Conservation (phyloP, 2,797 vertebrate genomes). For the Diceros bicornis region DNA sequence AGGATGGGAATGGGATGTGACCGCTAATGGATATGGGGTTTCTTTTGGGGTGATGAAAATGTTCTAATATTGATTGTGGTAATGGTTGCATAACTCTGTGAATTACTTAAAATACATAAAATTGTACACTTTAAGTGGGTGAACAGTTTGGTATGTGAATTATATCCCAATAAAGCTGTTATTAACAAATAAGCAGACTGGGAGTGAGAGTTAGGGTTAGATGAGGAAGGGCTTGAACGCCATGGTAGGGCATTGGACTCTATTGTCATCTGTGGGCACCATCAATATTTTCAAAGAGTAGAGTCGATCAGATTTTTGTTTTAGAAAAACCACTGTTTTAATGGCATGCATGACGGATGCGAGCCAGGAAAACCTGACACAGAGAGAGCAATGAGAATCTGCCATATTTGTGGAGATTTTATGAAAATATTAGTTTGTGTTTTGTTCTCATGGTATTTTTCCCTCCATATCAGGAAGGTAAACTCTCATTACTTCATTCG, state of each 20-base stretch:
- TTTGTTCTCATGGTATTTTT: not conserved
- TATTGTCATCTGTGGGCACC: not conserved
- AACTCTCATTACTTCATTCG: not conserved
- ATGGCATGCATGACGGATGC: not conserved
- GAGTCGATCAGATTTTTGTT: not conserved
- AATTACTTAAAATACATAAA: not conserved
- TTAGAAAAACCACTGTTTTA: slow-evolving; percentile 12
- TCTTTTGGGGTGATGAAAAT: not conserved
- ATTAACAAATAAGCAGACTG: not conserved
- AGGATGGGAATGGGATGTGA: not conserved
- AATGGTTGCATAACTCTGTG: not conserved
- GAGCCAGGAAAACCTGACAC: not conserved
- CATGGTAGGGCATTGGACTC: not conserved
- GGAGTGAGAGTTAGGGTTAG: not conserved
- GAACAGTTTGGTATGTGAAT: not conserved
- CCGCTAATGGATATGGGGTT: not conserved
- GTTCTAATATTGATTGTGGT: not conserved
- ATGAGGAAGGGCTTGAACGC: not conserved
- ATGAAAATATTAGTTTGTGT: not conserved
- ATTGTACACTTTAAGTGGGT: not conserved
- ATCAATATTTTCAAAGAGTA: not conserved
- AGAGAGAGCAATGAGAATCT: not conserved
- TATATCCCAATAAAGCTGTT: not conserved
- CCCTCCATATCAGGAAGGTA: not conserved
- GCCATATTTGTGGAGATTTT: not conserved